phyloP scores from a whole-genome alignment of 1,140 invertebrate species.

The Lordiphosa mommai region DNA sequence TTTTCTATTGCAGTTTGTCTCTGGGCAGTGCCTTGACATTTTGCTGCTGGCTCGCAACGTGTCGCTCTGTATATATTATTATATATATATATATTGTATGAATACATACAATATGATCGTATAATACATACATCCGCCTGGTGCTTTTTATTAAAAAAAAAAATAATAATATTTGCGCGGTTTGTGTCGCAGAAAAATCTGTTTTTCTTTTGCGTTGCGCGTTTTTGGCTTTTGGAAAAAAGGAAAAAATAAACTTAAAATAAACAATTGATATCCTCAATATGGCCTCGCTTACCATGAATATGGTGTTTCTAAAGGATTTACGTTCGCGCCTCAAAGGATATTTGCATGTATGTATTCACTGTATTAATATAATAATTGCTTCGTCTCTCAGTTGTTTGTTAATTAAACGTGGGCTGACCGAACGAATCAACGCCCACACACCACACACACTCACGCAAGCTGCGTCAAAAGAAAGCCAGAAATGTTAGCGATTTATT shows the following conservation, averaged over 20 bases:
- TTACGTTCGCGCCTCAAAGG: conserved; percentile 74
- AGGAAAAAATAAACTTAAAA: conserved; percentile 11
- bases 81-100: conserved; percentile 5
- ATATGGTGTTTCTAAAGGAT: conserved; percentile 79
- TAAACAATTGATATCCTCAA: conserved; percentile 4
- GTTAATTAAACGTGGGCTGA: no score
- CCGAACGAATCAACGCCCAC: conserved; percentile 24
- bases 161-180: conserved; percentile 41
- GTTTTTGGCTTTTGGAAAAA: conserved; percentile 52
- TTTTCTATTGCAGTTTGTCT: conserved; percentile 63
- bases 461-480: conserved; percentile 60
- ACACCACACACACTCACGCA: conserved; percentile 8
- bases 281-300: conserved; percentile 73
- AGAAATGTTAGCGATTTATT: conserved; percentile 55
- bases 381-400: background rate
- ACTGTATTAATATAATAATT: background rate
- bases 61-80: conserved; percentile 31
- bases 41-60: conserved; percentile 35
- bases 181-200: conserved; percentile 36
- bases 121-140: conserved; percentile 9
- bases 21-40: conserved; percentile 63
- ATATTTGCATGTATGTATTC: conserved; percentile 76
- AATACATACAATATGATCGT: conserved; percentile 12
- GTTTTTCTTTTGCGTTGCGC: conserved; percentile 46
- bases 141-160: conserved; percentile 41